These are phyloP conservation scores for Lipotes vexillifer DNA, from an alignment of 2,113 vertebrate species.

Conservation along the genomic window DNA sequence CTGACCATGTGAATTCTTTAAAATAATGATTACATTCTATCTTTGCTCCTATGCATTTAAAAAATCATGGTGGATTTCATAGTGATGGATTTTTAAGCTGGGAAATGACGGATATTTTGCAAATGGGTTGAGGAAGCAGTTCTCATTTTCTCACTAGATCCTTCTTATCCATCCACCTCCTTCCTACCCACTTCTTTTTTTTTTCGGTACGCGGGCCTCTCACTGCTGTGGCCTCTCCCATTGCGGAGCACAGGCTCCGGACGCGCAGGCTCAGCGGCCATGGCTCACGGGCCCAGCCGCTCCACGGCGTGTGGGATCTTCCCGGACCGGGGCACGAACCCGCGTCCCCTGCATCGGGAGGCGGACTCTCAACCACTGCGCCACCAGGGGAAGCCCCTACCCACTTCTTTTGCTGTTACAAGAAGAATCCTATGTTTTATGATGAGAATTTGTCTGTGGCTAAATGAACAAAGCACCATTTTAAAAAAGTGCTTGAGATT, in stretches of 20 bases:
- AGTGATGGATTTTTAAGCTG: background rate
- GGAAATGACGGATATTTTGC: background rate
- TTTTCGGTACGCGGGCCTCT: too few species aligned
- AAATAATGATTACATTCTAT: background rate
- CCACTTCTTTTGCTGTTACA: background rate
- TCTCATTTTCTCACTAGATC: background rate
- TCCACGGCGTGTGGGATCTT: too few species aligned
- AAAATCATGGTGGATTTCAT: background rate
- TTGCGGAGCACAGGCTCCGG: too few species aligned
- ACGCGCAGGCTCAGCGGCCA: too few species aligned
- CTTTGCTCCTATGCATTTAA: background rate
- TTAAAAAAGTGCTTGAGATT: background rate
- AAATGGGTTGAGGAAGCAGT: background rate
- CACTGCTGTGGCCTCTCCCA: too few species aligned
- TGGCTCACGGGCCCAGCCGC: too few species aligned
- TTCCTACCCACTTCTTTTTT: background rate
- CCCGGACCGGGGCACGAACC: too few species aligned
- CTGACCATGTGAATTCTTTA: background rate
- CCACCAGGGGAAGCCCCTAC: too few species aligned
- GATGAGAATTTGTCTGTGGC: conserved; percentile 15
- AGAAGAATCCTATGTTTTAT: background rate
- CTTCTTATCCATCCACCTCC: background rate
- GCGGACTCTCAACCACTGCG: too few species aligned
- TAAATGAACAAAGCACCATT: background rate
- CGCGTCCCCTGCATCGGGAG: too few species aligned